Base-by-base conservation (phyloP, 92 coral and sea anemone genomes). In the Siderastrea siderea region DNA sequence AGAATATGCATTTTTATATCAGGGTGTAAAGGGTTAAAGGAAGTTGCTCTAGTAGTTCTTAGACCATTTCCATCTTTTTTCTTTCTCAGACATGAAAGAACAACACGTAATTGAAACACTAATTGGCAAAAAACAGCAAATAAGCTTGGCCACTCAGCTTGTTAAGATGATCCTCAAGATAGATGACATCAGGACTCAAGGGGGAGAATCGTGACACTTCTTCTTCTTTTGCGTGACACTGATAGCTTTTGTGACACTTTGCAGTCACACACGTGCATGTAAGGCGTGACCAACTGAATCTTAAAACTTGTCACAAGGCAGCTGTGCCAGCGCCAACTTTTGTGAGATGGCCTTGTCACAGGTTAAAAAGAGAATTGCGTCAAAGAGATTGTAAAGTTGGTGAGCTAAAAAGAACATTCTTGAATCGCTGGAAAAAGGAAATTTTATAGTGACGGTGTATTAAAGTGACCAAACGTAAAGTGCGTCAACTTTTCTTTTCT, bases 91-190 rank as follows among this genome's bases (percentile, higher is more conserved):
- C 80, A 97, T 97, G 99, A 96, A 96, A 80, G 92, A 92, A 47
- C 98, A 97, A 71, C 99, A 97, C 86, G 98, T 97, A 9, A 97
- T 97, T 8, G 99, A 97, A 82, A 94, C 99, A 7, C 89, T 97
- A 49, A 97, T 97, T 46, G 99, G 99, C 64, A 97, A 97, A 92
- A 97, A 97, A 81, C 99, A 97, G 64, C 99, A 97, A 78, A 96
- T 97, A 55, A 97, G 98, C 84, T 82, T 97, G 19, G 99, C 99
- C 1, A 97, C 99, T 6, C 99, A 97, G 55, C 92, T 97, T 68
- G 99, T 97, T 48, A 97, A 97, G 91, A 97, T 97, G 99, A 97
- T 97, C 60, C 91, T 97, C 77, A 97, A 97, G 78, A 97, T 97
- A 50, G 99, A 97, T 74, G 99, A 97, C 87, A 96, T 97, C 52